A percentile compares a stretch with the other conserved stretches of the same genome.
These are phyloP conservation scores for Diplodus sargus DNA, from an alignment of 2,797 vertebrate species.

Conservation along the genomic window DNA sequence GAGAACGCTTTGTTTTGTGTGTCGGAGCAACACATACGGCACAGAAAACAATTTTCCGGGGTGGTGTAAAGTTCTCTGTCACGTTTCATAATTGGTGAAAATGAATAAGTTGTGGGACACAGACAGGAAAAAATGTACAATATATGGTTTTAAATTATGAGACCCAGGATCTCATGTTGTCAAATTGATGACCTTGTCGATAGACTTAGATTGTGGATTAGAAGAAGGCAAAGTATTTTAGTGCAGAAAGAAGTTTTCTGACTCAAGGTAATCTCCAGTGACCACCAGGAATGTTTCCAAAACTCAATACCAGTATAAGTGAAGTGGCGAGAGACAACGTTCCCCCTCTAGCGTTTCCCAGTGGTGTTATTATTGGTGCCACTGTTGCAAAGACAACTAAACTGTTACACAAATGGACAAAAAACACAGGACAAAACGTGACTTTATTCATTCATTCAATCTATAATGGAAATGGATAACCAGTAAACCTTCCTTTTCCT, in stretches of 20 bases:
- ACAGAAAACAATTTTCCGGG: background rate
- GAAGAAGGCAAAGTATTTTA: background rate
- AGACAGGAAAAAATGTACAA: background rate
- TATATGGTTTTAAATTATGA: background rate
- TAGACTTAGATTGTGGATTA: background rate
- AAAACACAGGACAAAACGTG: too few relatives aligned
- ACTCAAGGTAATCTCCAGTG: too few relatives aligned
- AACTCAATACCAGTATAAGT: background rate
- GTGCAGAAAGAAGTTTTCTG: background rate
- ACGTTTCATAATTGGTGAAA: background rate
- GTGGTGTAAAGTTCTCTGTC: background rate
- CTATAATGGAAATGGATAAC: too few relatives aligned
- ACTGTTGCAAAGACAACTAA: too few relatives aligned
- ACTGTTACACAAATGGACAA: too few relatives aligned
- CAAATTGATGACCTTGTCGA: background rate
- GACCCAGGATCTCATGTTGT: background rate
- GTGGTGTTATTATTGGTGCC: too few relatives aligned
- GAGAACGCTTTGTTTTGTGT: conserved; percentile 22
- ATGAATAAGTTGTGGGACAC: background rate
- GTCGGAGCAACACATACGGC: conserved; percentile 4
- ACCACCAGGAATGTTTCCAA: background rate
- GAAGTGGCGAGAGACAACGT: background rate
- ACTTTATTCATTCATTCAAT: too few relatives aligned
- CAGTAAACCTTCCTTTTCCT: too few relatives aligned
- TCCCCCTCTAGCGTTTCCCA: too few relatives aligned